Evolutionary conservation across 2,113 vertebrate species (phyloP), one percentile per base, ranked within the genome.

Genomic region (Lamprotornis superbus): DNA sequence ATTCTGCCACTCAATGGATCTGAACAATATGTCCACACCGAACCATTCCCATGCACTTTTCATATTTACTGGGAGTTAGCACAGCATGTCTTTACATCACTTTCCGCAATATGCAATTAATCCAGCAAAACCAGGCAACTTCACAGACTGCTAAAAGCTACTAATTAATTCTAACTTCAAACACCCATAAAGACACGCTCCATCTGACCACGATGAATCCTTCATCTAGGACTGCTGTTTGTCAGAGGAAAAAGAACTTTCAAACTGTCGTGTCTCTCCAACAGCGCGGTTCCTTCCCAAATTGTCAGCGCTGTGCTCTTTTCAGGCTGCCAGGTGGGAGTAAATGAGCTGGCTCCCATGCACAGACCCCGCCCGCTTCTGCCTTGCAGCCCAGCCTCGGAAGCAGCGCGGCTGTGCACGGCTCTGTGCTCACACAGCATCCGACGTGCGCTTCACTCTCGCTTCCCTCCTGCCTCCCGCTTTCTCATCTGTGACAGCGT

Each of bases 151-250:
- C 80, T 92, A 52, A 83, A 83, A 86, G 22, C 56, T 82, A 67
- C 68, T 86, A 78, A 84, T 93, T 94, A 79, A 77, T 87, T 81
- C 50, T 39, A 75, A 42, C 87, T 87, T 93, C 87, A 87, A 87
- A 89, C 42, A 80, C 63, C 40, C 42, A 7, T 70, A 71, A 89
- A 90, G 74, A 46, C 59, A 22, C 25, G 9, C 60, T 87, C 30
- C 24, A 39, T 83, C 10, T 11, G 80, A 82, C 87, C 61, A 49
- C 3, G 1, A 70, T 68, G 90, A 73, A 85, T 33, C 67, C 60
- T 52, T 50, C 14, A 74, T 28, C 37, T 37, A 67, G 30, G 12
- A 11, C 12, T 75, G 57, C 61, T 83, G 15, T 64, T 83, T 87
- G 23, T 85, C 84, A 68, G 50, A 47, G 71, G 25, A 64, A 83